phyloP scores from a whole-genome alignment of 2,113 vertebrate species.

The Hucho hucho region DNA sequence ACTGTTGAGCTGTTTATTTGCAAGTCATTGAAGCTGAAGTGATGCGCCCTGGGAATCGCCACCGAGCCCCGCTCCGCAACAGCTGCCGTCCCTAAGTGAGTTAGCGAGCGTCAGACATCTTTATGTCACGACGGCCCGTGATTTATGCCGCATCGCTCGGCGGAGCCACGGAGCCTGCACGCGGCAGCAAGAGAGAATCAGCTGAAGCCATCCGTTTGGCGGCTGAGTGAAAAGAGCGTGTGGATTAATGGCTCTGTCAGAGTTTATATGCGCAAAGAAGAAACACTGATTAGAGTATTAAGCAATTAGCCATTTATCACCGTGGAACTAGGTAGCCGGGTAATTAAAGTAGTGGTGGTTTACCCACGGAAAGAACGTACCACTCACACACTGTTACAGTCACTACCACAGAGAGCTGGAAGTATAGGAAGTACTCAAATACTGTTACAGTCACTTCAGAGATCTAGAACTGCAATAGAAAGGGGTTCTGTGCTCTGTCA shows the following conservation, averaged over 20 bases:
- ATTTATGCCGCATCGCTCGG: slow-evolving; percentile 92
- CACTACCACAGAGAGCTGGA: not conserved
- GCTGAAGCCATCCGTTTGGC: slow-evolving; percentile 86
- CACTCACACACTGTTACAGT: slow-evolving; percentile 87
- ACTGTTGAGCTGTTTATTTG: slow-evolving; percentile 90
- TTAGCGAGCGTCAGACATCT: slow-evolving; percentile 99
- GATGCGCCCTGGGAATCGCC: slow-evolving; percentile 98
- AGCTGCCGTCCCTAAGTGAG: slow-evolving; percentile 99
- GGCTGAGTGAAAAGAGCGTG: slow-evolving; percentile 98
- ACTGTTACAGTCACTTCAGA: too few relatives aligned
- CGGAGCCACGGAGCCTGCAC: slow-evolving; percentile 54
- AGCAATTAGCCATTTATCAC: slow-evolving; percentile 99
- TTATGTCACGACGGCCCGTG: slow-evolving; percentile 93
- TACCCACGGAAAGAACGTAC: slow-evolving; percentile 93
- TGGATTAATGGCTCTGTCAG: slow-evolving; percentile 96
- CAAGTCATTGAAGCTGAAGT: slow-evolving; percentile 99
- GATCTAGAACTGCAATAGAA: too few relatives aligned
- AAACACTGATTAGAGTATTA: slow-evolving; percentile 98
- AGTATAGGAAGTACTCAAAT: too few relatives aligned
- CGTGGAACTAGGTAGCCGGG: slow-evolving; percentile 92
- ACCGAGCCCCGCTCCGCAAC: slow-evolving; percentile 91
- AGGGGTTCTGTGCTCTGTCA: too few relatives aligned
- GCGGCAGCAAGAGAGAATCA: slow-evolving; percentile 73
- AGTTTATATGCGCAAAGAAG: slow-evolving; percentile 95
- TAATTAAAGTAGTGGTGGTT: slow-evolving; percentile 96